Evolutionary conservation across 1,140 invertebrate genomes (phyloP).

Genomic region (Cryptotermes secundus): DNA sequence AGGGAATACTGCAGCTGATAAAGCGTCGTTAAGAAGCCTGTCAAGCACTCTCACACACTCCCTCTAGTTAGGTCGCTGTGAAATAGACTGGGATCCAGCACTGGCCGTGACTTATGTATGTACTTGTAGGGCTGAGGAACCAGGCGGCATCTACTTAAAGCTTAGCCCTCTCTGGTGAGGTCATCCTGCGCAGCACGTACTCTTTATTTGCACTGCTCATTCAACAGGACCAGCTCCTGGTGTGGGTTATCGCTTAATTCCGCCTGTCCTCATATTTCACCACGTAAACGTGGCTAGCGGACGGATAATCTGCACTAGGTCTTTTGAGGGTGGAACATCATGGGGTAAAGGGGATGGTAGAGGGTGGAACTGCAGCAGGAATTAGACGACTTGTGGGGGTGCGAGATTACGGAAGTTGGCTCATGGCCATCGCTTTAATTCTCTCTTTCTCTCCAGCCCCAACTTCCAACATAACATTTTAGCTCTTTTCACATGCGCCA

Average conservation of each 20-base stretch:
- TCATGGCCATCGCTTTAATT: slow-evolving; percentile 2
- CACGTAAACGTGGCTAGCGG: slow-evolving; percentile 12
- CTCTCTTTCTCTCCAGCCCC: neutral
- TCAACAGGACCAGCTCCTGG: neutral
- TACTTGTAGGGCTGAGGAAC: too few species aligned
- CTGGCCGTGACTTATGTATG: too few species aligned
- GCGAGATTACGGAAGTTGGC: slow-evolving; percentile 15
- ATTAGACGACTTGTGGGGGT: slow-evolving; percentile 4
- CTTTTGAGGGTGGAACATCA: neutral
- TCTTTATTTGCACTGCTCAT: slow-evolving; percentile 11
- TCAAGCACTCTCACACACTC: too few species aligned
- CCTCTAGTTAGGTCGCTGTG: too few species aligned
- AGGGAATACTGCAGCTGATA: too few species aligned
- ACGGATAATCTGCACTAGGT: slow-evolving; percentile 1
- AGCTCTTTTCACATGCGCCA: neutral
- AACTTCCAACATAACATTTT: neutral
- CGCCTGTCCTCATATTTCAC: slow-evolving; percentile 17
- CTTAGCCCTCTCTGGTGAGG: neutral
- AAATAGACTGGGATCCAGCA: too few species aligned
- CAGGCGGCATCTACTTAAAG: too few species aligned
- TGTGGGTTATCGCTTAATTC: slow-evolving; percentile 11
- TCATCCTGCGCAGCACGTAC: neutral
- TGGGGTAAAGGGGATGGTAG: neutral
- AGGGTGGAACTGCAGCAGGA: slow-evolving; percentile 5
- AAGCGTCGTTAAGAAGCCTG: too few species aligned